Percentiles rank a stretch among this genome's conserved stretches.
Conservation (phyloP, 2,888 invertebrate species). For the Andricus quercusramuli region DNA sequence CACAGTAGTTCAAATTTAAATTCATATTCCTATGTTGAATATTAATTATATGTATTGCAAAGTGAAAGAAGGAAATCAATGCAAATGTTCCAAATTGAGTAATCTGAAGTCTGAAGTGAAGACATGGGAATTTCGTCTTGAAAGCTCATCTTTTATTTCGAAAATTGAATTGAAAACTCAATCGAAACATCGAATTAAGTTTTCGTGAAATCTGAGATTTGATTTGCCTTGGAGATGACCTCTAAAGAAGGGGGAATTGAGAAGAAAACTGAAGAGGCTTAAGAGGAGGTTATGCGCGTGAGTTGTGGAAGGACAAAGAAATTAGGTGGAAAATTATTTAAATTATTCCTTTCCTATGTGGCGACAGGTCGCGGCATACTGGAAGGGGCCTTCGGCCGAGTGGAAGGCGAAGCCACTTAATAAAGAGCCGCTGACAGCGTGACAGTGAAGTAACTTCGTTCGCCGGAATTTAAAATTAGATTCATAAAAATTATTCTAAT, state of each 20-base stretch:
- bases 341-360: constrained; percentile 36
- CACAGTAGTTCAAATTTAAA: too few relatives aligned
- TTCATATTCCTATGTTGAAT: too few relatives aligned
- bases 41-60: too few relatives aligned
- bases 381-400: constrained; percentile 30
- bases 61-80: too few relatives aligned
- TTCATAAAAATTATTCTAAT: constrained; percentile 79
- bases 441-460: constrained; percentile 76
- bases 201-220: constrained; percentile 6
- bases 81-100: too few relatives aligned
- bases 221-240: not conserved
- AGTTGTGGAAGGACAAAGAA: constrained; percentile 34
- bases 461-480: constrained; percentile 77
- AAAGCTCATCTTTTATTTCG: not conserved
- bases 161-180: not conserved
- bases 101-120: too few relatives aligned
- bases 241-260: not conserved
- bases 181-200: not conserved
- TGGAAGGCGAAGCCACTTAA: constrained; percentile 67
- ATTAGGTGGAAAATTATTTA: constrained; percentile 41
- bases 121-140: too few relatives aligned
- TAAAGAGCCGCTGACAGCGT: constrained; percentile 75
- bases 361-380: constrained; percentile 17
- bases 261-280: constrained; percentile 18
- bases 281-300: not conserved